Evolutionary conservation across 2,113 vertebrate species (phyloP).

Genomic region (Oplegnathus fasciatus): DNA sequence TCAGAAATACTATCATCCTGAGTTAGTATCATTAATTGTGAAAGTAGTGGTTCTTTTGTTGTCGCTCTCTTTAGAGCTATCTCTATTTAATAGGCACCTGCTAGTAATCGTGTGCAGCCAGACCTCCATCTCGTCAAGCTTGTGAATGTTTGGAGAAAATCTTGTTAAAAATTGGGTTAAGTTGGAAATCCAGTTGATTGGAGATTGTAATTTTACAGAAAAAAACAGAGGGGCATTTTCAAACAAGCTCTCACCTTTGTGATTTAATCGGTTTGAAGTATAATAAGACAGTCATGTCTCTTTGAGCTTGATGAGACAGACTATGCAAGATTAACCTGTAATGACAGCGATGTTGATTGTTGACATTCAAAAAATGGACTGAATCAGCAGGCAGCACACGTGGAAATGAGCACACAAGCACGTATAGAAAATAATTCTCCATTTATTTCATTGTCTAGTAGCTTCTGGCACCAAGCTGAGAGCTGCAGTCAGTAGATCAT

Average conservation of each 20-base stretch:
- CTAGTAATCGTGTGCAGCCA: neutral
- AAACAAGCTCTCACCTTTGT: neutral
- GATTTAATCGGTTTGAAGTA: conserved; percentile 14
- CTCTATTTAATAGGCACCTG: neutral
- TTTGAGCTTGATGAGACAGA: neutral
- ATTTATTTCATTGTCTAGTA: conserved; percentile 69
- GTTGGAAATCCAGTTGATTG: neutral
- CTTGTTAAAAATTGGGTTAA: neutral
- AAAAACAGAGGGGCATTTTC: too few species aligned
- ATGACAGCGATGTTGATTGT: neutral
- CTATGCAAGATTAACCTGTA: neutral
- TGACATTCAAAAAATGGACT: neutral
- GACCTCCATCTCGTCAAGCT: neutral
- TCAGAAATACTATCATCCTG: conserved; percentile 2
- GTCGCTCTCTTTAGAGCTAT: neutral
- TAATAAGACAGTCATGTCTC: neutral
- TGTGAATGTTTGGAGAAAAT: conserved; percentile 6
- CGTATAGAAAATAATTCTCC: conserved; percentile 57
- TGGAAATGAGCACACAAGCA: conserved; percentile 16
- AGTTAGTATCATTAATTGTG: neutral
- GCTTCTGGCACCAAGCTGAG: conserved; percentile 51
- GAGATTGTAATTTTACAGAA: neutral
- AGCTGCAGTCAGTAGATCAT: conserved; percentile 33
- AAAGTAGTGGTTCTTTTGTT: neutral
- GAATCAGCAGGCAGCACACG: neutral